phyloP scores from a whole-genome alignment of 2,113 vertebrate genomes.

The Podarcis raffonei region DNA sequence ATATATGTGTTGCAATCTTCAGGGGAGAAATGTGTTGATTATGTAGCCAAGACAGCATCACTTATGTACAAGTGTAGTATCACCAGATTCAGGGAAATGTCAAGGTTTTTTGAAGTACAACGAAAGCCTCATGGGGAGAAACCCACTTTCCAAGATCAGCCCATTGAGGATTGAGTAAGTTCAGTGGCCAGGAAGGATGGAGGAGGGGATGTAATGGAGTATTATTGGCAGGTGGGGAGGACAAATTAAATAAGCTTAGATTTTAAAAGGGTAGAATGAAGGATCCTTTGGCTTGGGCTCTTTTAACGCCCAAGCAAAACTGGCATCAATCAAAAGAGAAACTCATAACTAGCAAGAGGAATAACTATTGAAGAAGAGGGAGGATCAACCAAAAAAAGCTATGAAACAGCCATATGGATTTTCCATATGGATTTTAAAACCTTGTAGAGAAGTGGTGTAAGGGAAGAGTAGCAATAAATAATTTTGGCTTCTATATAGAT shows the following conservation, averaged over 20 bases:
- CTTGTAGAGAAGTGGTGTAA: not conserved
- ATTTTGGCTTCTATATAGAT: not conserved
- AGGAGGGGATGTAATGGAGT: too few relatives aligned
- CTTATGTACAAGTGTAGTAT: too few relatives aligned
- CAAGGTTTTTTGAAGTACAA: too few relatives aligned
- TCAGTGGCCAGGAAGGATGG: too few relatives aligned
- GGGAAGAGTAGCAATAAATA: not conserved
- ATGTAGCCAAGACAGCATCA: not conserved
- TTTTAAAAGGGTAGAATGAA: not conserved
- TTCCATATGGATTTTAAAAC: not conserved
- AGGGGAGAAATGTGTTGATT: not conserved
- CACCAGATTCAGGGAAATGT: too few relatives aligned
- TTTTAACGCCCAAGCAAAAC: not conserved
- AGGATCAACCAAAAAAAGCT: not conserved
- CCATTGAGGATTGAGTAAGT: too few relatives aligned
- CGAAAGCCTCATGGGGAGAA: too few relatives aligned
- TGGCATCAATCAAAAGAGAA: conserved; percentile 1
- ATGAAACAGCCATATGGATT: not conserved
- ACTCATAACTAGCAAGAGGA: not conserved
- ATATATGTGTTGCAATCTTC: too few relatives aligned
- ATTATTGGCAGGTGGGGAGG: too few relatives aligned
- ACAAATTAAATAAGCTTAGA: not conserved
- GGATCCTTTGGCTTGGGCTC: not conserved
- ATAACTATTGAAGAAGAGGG: not conserved
- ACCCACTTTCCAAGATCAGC: too few relatives aligned